These are phyloP conservation scores for Seriola dumerili DNA, from an alignment of 2,113 vertebrate species.

Conservation along the genomic window DNA sequence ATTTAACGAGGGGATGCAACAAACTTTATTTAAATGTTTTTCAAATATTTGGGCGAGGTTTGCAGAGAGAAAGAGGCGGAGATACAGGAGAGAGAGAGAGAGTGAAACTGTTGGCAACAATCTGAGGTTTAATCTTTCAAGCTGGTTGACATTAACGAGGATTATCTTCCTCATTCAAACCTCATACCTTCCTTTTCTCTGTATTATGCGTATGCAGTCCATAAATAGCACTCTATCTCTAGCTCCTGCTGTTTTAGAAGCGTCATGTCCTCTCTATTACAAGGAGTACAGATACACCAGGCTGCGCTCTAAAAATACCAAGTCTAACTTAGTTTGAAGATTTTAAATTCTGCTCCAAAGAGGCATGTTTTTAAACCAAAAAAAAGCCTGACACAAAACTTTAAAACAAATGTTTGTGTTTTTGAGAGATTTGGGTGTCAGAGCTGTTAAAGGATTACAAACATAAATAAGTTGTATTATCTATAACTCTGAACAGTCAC, in stretches of 20 bases:
- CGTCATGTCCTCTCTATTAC: conserved; percentile 12
- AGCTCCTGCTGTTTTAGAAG: not conserved
- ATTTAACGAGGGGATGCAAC: not conserved
- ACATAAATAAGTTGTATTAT: too few relatives aligned
- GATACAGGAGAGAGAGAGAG: not conserved
- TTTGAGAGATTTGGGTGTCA: too few relatives aligned
- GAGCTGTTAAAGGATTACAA: too few relatives aligned
- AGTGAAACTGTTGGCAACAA: not conserved
- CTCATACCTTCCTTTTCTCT: not conserved
- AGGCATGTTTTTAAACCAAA: too few relatives aligned
- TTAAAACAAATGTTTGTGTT: too few relatives aligned
- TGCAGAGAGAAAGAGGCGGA: too few relatives aligned
- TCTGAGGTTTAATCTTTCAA: not conserved
- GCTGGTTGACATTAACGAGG: not conserved
- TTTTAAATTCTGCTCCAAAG: too few relatives aligned
- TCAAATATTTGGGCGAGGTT: too few relatives aligned
- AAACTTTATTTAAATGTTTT: not conserved
- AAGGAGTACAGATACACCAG: not conserved
- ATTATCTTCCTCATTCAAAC: not conserved
- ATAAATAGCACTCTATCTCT: too few relatives aligned
- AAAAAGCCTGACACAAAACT: too few relatives aligned
- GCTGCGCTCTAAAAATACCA: conserved; percentile 25
- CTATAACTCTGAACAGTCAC: not conserved
- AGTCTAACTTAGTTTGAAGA: not conserved
- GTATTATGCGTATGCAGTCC: not conserved